A percentile compares a stretch with the other conserved stretches of the same genome.
These are phyloP conservation scores for Axis porcinus DNA, from an alignment of 2,113 vertebrate species.

Conservation along the genomic window DNA sequence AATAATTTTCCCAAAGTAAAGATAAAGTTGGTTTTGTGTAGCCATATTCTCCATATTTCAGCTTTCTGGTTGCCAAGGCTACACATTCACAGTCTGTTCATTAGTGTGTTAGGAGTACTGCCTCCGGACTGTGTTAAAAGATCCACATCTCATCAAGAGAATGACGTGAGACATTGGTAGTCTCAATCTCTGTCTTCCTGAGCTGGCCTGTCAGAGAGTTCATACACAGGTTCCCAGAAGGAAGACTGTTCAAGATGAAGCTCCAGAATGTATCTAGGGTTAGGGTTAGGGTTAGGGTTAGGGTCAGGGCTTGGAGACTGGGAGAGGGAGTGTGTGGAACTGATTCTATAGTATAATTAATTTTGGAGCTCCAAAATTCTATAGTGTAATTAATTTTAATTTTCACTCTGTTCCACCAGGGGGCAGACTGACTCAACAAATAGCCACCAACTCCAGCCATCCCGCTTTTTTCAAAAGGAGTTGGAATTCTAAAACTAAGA, in stretches of 20 bases:
- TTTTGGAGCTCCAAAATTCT: not conserved
- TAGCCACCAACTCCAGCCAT: not conserved
- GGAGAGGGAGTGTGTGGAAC: not conserved
- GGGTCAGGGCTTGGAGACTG: not conserved
- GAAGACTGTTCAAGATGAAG: not conserved
- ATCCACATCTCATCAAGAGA: not conserved
- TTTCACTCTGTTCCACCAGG: constrained; percentile 13
- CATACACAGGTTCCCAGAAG: not conserved
- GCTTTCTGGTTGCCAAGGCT: not conserved
- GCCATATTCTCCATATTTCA: not conserved
- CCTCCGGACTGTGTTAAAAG: not conserved
- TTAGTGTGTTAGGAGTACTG: not conserved
- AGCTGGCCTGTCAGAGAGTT: not conserved
- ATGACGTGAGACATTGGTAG: not conserved
- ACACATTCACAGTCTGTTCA: not conserved
- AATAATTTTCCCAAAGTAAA: not conserved
- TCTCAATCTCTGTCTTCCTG: not conserved
- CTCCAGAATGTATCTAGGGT: too few relatives aligned
- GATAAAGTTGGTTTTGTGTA: not conserved
- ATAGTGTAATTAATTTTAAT: not conserved
- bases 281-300: too few relatives aligned
- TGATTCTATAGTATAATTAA: not conserved
- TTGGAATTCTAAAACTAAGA: not conserved
- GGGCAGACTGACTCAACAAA: constrained; percentile 8
- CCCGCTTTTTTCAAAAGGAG: not conserved